Percentiles rank a stretch among this genome's conserved stretches.
These are phyloP conservation scores for Triplophysa tibetana DNA, from an alignment of 2,113 vertebrate species.

Conservation along the genomic window DNA sequence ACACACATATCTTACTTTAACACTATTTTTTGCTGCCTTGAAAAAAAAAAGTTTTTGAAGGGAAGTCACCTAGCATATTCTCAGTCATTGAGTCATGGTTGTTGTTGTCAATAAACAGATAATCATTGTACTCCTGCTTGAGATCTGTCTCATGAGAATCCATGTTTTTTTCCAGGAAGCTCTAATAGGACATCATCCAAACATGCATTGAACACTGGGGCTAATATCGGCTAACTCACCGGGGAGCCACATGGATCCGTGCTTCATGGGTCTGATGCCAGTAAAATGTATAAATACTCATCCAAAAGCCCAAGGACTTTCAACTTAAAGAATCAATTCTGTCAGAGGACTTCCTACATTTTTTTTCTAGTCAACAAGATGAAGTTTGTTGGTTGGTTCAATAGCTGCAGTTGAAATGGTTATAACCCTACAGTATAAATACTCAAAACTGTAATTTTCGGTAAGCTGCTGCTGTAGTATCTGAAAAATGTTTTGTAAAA, in stretches of 20 bases:
- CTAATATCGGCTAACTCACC: neutral
- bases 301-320: neutral
- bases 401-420: neutral
- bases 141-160: neutral
- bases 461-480: neutral
- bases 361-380: neutral
- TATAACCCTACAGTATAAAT: neutral
- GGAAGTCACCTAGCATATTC: neutral
- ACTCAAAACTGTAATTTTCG: neutral
- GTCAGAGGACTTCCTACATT: neutral
- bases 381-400: neutral
- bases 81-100: neutral
- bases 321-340: constrained; percentile 6
- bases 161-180: neutral
- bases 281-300: neutral
- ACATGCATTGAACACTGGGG: neutral
- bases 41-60: neutral
- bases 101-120: constrained; percentile 6
- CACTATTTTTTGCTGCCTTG: neutral
- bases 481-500: neutral
- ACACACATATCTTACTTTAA: neutral
- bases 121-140: neutral
- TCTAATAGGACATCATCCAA: neutral
- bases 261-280: constrained; percentile 3
- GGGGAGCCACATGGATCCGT: constrained; percentile 9